Evolutionary conservation across 2,888 invertebrate genomes (phyloP), one percentile per base, ranked within the genome.

Genomic region (Congeria kusceri): DNA sequence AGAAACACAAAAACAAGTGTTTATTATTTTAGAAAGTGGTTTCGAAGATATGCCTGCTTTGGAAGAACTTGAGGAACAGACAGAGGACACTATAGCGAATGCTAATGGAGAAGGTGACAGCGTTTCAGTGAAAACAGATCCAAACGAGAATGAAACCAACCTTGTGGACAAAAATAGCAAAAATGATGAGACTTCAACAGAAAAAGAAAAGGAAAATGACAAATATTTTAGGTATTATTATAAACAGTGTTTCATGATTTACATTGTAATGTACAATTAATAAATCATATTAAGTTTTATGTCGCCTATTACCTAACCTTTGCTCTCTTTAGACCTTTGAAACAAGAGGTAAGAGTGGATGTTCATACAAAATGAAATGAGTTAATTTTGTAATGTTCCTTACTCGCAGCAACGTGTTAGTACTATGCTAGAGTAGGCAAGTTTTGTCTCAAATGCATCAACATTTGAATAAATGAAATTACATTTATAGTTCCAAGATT

Each of bases 191-290:
- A 57, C 53, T 23, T 66, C 57, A 47, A 71, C 28, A 11, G 76
- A 64, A n/a, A 39, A 77, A 68, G 74, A 70, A 47, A 69, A 78
- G 59, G 73, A 78, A 29, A 57, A 73, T 13, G 64, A 83, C 44
- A 82, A 79, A 78, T 77, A 83, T 58, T 83, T 83, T 65, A 83
- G 83, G 83, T 78, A 56, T 23, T 11, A 23, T 67, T 23, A 28
- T 20, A 29, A n/a, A 5, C 23, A 25, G 11, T 29, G 29, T 56
- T 9, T 23, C 9, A 15, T 56, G 23, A 9, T 56, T 23, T 23
- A n/a, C 9, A 9, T 20, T 56, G 9, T 56, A 13, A 18, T 44
- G 9, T 44, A 18, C 46, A 13, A 56, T 56, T 56, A 15, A 9
- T 56, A 56, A 56, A n/a, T n/a, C n/a, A 56, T 56, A 4, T 11